Evolutionary conservation across 2,797 vertebrate species (phyloP).

Genomic region (Cyclopterus lumpus): DNA sequence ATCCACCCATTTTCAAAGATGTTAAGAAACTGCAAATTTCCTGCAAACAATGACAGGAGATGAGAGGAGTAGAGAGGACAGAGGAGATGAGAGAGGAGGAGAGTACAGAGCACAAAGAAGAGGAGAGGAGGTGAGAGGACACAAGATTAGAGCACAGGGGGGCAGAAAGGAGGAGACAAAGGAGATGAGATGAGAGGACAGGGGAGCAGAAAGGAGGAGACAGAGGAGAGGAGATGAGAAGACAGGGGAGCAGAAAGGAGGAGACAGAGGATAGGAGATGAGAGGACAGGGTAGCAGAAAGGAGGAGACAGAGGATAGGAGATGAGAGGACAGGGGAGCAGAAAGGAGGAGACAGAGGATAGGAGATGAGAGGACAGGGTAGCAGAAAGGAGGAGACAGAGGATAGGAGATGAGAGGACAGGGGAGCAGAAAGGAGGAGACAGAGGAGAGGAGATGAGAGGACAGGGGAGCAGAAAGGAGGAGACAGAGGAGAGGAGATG

Average conservation of each 20-base stretch:
- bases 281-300: not conserved
- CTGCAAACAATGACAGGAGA: not conserved
- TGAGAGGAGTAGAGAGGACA: not conserved
- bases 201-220: too few species aligned
- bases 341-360: too few species aligned
- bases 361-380: not conserved
- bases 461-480: too few species aligned
- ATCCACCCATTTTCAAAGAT: conserved; percentile 12
- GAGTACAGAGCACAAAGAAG: not conserved
- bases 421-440: too few species aligned
- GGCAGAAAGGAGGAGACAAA: not conserved
- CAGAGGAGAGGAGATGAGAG: too few species aligned
- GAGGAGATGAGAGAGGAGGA: not conserved
- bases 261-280: not conserved
- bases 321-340: not conserved
- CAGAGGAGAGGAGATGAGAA: not conserved
- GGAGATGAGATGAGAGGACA: too few species aligned
- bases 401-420: too few species aligned
- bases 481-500: too few species aligned
- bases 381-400: not conserved
- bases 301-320: not conserved
- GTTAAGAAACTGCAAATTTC: conserved; percentile 17
- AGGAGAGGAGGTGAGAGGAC: not conserved
- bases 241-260: too few species aligned
- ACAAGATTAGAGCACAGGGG: fast-evolving